Evolutionary conservation across 2,888 invertebrate species (phyloP).

Genomic region (Campoletis raptor): DNA sequence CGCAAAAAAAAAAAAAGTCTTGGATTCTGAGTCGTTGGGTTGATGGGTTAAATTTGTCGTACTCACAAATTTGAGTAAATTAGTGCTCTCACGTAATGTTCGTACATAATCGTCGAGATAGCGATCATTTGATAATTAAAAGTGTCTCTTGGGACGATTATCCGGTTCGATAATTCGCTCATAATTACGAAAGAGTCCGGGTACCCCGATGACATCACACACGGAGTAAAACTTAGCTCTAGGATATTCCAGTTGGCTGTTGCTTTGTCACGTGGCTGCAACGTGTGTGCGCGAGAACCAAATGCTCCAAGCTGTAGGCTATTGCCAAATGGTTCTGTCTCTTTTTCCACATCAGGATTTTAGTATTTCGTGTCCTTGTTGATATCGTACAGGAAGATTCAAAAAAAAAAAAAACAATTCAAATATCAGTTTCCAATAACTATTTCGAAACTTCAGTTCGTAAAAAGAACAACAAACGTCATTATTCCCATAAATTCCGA

Average conservation of each 20-base stretch:
- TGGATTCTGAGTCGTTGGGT: neutral
- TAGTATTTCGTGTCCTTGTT: constrained; percentile 29
- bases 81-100: neutral
- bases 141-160: constrained; percentile 18
- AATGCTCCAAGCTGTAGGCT: constrained; percentile 65
- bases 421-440: neutral
- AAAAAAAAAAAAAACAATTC: constrained; percentile 23
- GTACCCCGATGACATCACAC: constrained; percentile 75
- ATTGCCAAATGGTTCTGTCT: constrained; percentile 49
- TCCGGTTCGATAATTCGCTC: constrained; percentile 14
- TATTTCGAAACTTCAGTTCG: neutral
- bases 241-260: constrained; percentile 29
- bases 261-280: constrained; percentile 66
- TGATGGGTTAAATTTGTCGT: neutral
- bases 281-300: constrained; percentile 66
- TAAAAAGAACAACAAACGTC: neutral
- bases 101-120: constrained; percentile 20
- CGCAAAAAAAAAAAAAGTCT: neutral
- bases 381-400: constrained; percentile 10
- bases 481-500: neutral
- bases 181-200: constrained; percentile 25
- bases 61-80: neutral
- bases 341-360: constrained; percentile 39
- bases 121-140: constrained; percentile 30
- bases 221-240: constrained; percentile 62